Evolutionary conservation across 2,888 invertebrate genomes (phyloP).

Genomic region (Neoitamus cyanurus): DNA sequence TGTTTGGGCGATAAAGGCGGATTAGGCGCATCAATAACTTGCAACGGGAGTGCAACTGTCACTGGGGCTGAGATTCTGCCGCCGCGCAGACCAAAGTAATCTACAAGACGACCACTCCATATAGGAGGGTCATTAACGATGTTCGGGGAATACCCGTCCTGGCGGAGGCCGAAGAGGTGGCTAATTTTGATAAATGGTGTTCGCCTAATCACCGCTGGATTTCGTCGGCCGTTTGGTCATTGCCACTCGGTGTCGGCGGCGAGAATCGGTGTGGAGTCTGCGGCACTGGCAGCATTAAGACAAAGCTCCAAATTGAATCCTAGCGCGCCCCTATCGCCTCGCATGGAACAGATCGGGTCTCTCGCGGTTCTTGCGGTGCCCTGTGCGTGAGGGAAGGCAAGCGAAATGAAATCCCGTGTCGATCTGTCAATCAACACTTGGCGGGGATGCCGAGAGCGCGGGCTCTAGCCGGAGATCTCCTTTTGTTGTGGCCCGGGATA

Average conservation of each 20-base stretch:
- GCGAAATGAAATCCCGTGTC: not conserved
- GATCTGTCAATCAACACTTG: not conserved
- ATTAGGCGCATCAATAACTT: not conserved
- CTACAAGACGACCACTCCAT: not conserved
- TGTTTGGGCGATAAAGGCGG: not conserved
- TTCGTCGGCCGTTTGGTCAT: not conserved
- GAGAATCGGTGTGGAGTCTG: not conserved
- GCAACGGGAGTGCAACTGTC: constrained; percentile 1
- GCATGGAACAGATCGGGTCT: not conserved
- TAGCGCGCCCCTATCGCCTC: not conserved
- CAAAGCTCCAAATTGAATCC: not conserved
- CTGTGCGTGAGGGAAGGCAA: not conserved
- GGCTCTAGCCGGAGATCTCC: not conserved
- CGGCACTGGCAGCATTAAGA: too few relatives aligned
- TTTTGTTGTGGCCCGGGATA: not conserved
- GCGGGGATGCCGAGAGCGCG: not conserved
- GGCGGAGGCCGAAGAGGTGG: not conserved
- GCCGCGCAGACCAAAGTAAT: not conserved
- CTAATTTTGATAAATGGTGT: not conserved
- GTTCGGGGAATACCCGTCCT: not conserved
- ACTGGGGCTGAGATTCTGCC: not conserved
- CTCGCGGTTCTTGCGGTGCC: not conserved
- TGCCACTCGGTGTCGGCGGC: not conserved
- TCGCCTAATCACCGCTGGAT: not conserved
- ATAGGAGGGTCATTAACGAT: not conserved